Evolutionary conservation across 2,797 vertebrate genomes (phyloP).

Genomic region (Hipposideros larvatus): DNA sequence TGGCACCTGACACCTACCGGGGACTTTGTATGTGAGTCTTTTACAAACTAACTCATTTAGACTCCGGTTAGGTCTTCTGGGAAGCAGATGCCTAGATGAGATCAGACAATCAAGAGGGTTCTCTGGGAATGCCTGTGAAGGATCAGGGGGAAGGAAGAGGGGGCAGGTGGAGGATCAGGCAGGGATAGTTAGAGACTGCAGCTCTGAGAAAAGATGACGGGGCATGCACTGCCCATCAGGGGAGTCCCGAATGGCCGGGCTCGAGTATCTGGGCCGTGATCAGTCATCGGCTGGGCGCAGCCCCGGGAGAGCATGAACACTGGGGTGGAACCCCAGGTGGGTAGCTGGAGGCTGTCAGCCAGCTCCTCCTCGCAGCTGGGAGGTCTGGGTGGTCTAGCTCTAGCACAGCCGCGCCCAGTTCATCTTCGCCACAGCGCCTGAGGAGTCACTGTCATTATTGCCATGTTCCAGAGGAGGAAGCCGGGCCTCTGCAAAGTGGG

Average conservation of each 20-base stretch:
- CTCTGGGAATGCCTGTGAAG: neutral
- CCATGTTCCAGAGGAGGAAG: neutral
- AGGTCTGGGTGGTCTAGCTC: neutral
- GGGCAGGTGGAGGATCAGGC: neutral
- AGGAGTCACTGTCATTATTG: too few species aligned
- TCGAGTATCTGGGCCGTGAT: accelerated
- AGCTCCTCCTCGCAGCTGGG: too few species aligned
- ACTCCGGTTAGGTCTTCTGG: neutral
- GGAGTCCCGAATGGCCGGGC: neutral
- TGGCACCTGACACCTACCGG: neutral
- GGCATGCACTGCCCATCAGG: accelerated
- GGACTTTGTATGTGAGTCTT: neutral
- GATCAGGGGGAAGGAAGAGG: accelerated
- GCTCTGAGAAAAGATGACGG: too few species aligned
- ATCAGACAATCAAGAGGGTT: too few species aligned
- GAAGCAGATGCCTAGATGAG: neutral
- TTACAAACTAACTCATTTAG: neutral
- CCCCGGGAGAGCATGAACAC: accelerated
- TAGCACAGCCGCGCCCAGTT: accelerated
- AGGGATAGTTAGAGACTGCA: neutral
- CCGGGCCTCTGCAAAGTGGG: neutral
- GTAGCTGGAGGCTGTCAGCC: too few species aligned
- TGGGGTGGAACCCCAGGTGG: accelerated
- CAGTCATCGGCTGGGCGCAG: neutral
- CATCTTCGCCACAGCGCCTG: neutral